These are phyloP conservation scores for Himalopsyche tibetana DNA, from an alignment of 2,888 invertebrate genomes.

Conservation along the genomic window DNA sequence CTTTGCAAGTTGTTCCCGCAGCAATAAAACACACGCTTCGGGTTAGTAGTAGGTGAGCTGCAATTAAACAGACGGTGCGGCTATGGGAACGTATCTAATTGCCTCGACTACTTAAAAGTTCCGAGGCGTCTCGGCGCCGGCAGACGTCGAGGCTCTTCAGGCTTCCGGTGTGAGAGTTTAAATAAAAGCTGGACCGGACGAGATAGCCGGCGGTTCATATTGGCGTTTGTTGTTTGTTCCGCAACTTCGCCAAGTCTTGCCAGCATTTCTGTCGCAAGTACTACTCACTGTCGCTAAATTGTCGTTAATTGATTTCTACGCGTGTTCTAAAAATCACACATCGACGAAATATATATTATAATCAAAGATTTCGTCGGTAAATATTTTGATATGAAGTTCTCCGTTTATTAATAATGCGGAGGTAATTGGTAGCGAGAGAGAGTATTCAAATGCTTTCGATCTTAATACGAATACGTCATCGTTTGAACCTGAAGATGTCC, in stretches of 20 bases:
- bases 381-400: too few relatives aligned
- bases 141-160: slow-evolving; percentile 27
- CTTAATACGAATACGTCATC: too few relatives aligned
- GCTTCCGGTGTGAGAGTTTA: background rate
- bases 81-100: slow-evolving; percentile 43
- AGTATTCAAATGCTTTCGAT: too few relatives aligned
- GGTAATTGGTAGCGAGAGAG: too few relatives aligned
- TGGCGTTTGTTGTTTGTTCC: slow-evolving; percentile 5
- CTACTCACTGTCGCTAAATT: too few relatives aligned
- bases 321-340: too few relatives aligned
- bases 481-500: too few relatives aligned
- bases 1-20: slow-evolving; percentile 28
- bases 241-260: background rate
- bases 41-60: slow-evolving; percentile 10
- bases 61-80: slow-evolving; percentile 41
- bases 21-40: slow-evolving; percentile 46
- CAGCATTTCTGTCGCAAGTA: too few relatives aligned
- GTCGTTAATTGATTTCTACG: too few relatives aligned
- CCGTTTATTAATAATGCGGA: too few relatives aligned
- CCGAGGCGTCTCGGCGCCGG: slow-evolving; percentile 3
- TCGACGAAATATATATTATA: too few relatives aligned
- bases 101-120: slow-evolving; percentile 44
- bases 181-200: slow-evolving; percentile 2
- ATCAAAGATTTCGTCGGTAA: too few relatives aligned
- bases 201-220: background rate